Percentiles rank a stretch among this genome's conserved stretches.
Conservation (phyloP, 2,113 vertebrate genomes). For the Drymodes brunneopygia region DNA sequence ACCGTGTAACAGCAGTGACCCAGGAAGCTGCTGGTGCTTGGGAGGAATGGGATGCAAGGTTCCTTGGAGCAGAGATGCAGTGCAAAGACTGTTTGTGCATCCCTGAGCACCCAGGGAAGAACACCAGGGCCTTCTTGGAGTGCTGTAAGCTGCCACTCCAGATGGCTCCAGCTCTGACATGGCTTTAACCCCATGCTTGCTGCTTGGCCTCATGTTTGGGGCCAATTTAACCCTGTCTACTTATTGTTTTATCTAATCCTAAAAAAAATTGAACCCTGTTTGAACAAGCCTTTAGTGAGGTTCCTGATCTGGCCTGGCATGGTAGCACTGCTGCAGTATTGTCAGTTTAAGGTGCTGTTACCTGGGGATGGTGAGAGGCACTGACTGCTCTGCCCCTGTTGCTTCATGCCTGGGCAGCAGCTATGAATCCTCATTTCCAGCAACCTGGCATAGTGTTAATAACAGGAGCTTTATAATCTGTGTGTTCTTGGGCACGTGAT, state of each 20-base stretch:
- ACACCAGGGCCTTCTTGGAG: not conserved
- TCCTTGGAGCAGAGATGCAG: not conserved
- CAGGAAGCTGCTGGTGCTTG: not conserved
- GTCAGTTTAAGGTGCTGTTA: fast-evolving
- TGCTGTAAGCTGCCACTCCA: not conserved
- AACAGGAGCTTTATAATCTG: not conserved
- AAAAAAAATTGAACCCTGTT: not conserved
- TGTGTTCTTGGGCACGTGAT: not conserved
- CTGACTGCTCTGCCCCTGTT: not conserved
- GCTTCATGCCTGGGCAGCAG: not conserved
- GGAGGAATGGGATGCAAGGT: not conserved
- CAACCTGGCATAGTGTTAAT: not conserved
- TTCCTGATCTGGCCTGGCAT: not conserved
- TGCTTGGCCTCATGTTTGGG: not conserved
- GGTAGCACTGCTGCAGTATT: not conserved
- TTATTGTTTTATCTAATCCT: not conserved
- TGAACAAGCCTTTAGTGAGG: not conserved
- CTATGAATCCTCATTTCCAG: not conserved
- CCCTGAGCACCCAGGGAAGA: not conserved
- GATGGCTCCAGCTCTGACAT: not conserved
- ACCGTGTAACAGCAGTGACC: not conserved
- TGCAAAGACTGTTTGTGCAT: not conserved
- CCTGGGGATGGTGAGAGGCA: fast-evolving
- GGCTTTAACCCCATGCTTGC: not conserved
- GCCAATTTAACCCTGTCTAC: not conserved